These are phyloP conservation scores for Melozone crissalis DNA, from an alignment of 2,113 vertebrate species.

Conservation along the genomic window DNA sequence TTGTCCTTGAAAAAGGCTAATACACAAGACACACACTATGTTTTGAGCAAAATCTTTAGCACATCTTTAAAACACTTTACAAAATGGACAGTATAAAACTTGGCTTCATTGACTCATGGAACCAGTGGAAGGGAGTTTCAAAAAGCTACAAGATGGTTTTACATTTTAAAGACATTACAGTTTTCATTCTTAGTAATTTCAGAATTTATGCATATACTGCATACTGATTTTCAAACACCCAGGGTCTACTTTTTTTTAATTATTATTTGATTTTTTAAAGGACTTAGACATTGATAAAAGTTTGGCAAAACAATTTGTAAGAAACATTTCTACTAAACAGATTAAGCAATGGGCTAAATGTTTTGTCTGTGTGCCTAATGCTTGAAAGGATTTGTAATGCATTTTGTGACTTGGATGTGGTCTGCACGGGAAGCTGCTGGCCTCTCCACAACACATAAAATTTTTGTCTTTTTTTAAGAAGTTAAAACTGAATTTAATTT, in stretches of 20 bases:
- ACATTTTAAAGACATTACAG: not conserved
- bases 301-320: constrained; percentile 52
- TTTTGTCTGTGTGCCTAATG: not conserved
- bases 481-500: constrained; percentile 68
- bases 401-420: constrained; percentile 5
- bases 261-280: not conserved
- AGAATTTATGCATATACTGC: not conserved
- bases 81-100: not conserved
- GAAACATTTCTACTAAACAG: constrained; percentile 44
- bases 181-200: not conserved
- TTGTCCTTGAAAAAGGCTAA: constrained; percentile 11
- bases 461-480: constrained; percentile 71
- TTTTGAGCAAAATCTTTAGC: constrained; percentile 39
- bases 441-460: constrained; percentile 16
- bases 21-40: constrained; percentile 38
- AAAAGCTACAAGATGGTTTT: not conserved
- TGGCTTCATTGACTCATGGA: not conserved
- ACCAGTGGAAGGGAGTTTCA: not conserved
- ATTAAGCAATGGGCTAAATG: not conserved
- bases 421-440: constrained; percentile 44
- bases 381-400: constrained; percentile 9
- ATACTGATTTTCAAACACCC: constrained; percentile 7
- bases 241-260: not conserved
- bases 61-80: constrained; percentile 18
- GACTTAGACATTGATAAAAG: constrained; percentile 31